These are phyloP conservation scores for Brachionus asplanchnoidis DNA, from an alignment of 1,140 invertebrate genomes.

Conservation along the genomic window DNA sequence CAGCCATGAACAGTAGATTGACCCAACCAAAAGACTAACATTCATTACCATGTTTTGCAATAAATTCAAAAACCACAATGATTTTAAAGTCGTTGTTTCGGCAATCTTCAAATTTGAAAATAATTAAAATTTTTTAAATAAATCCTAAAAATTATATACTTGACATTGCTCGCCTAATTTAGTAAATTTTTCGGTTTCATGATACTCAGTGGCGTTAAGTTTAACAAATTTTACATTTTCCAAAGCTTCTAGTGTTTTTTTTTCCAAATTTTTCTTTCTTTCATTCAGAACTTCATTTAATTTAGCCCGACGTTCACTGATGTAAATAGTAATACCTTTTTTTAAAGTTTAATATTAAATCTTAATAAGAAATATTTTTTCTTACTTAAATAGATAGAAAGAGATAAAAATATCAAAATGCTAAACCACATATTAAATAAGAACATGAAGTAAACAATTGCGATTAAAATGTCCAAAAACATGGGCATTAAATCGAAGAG, in stretches of 20 bases:
- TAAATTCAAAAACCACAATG: slow-evolving; percentile 80
- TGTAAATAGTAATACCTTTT: slow-evolving; percentile 29
- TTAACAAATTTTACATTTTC: slow-evolving; percentile 59
- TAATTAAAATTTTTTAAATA: not conserved
- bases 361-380: slow-evolving; percentile 58
- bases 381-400: slow-evolving; percentile 38
- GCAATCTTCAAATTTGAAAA: slow-evolving; percentile 57
- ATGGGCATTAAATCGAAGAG: slow-evolving; percentile 75
- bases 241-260: slow-evolving; percentile 5
- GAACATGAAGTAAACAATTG: slow-evolving; percentile 78
- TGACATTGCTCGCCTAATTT: slow-evolving; percentile 76
- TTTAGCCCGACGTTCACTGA: not conserved
- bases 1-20: slow-evolving; percentile 72
- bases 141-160: slow-evolving; percentile 57
- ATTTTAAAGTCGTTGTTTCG: slow-evolving; percentile 78
- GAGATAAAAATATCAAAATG: slow-evolving; percentile 71
- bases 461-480: slow-evolving; percentile 84
- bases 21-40: slow-evolving; percentile 74
- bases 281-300: not conserved
- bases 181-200: slow-evolving; percentile 77
- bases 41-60: slow-evolving; percentile 85
- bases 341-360: not conserved
- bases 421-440: slow-evolving; percentile 89
- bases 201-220: slow-evolving; percentile 86
- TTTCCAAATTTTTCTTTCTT: not conserved